Evolutionary conservation across 2,888 invertebrate species (phyloP).

Genomic region (Frankliniella intonsa): DNA sequence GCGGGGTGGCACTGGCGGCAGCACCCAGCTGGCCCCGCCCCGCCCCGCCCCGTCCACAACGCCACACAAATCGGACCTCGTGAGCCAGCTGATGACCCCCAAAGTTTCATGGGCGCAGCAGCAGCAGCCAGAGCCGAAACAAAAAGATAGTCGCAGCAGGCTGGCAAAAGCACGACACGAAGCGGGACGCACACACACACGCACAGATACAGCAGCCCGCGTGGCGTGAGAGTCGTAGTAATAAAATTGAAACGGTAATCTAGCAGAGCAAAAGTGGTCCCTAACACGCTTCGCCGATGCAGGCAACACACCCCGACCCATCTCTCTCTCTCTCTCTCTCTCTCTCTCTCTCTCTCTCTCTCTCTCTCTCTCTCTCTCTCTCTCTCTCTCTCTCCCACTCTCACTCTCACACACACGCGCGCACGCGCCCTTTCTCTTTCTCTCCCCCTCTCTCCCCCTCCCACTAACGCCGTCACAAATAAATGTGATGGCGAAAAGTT

Average conservation of each 20-base stretch:
- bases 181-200: neutral
- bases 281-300: neutral
- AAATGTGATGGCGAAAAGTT: slow-evolving; percentile 23
- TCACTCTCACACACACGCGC: too few species aligned
- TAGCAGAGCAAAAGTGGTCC: neutral
- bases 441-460: neutral
- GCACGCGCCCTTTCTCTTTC: neutral
- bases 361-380: neutral
- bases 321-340: too few species aligned
- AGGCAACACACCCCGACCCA: neutral
- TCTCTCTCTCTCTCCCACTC: too few species aligned
- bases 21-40: neutral
- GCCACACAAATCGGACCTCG: neutral
- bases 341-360: neutral
- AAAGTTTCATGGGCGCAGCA: neutral
- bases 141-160: too few species aligned
- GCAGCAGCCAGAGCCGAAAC: neutral
- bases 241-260: slow-evolving; percentile 22
- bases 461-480: neutral
- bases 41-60: neutral
- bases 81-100: slow-evolving; percentile 15
- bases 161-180: too few species aligned
- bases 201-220: too few species aligned
- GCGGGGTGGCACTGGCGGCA: too few species aligned
- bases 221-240: neutral